phyloP scores from a whole-genome alignment of 2,888 invertebrate genomes.

The Malachius bipustulatus region DNA sequence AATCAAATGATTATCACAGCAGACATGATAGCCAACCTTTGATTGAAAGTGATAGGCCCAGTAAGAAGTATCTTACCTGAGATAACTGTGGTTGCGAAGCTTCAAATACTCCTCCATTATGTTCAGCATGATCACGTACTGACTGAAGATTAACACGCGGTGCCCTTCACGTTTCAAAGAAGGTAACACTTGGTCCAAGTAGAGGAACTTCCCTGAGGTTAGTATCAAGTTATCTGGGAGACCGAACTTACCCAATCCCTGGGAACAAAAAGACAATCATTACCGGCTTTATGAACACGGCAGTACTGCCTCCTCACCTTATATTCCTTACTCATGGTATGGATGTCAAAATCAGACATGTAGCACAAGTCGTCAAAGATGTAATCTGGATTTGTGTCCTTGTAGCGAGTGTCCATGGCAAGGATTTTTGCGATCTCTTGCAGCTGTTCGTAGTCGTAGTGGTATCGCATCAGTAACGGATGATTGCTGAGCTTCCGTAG shows the following conservation, averaged over 20 bases:
- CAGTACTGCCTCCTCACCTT: constrained; percentile 37
- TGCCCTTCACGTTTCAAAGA: constrained; percentile 60
- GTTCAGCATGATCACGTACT: constrained; percentile 93
- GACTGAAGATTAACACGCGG: constrained; percentile 86
- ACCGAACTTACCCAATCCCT: constrained; percentile 50
- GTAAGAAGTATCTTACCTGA: constrained; percentile 86
- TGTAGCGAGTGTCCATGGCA: constrained; percentile 54
- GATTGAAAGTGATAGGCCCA: constrained; percentile 77
- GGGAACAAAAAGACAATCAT: constrained; percentile 21
- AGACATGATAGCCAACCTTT: constrained; percentile 41
- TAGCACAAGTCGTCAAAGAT: constrained; percentile 78
- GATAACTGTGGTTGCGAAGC: constrained; percentile 58
- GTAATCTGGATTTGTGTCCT: constrained; percentile 64
- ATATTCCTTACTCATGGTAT: constrained; percentile 59
- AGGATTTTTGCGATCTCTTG: constrained; percentile 57
- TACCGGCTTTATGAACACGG: no score
- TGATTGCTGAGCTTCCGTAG: constrained; percentile 91
- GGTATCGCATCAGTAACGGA: constrained; percentile 68
- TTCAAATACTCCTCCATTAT: constrained; percentile 78
- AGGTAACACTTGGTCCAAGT: constrained; percentile 67
- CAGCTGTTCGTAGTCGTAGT: constrained; percentile 54
- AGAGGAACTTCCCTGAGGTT: constrained; percentile 77
- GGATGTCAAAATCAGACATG: constrained; percentile 87
- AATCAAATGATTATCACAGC: not conserved
- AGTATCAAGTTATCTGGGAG: constrained; percentile 60